A percentile compares a stretch with the other conserved stretches of the same genome.
These are phyloP conservation scores for Bubo bubo DNA, from an alignment of 2,113 vertebrate species.

Conservation along the genomic window DNA sequence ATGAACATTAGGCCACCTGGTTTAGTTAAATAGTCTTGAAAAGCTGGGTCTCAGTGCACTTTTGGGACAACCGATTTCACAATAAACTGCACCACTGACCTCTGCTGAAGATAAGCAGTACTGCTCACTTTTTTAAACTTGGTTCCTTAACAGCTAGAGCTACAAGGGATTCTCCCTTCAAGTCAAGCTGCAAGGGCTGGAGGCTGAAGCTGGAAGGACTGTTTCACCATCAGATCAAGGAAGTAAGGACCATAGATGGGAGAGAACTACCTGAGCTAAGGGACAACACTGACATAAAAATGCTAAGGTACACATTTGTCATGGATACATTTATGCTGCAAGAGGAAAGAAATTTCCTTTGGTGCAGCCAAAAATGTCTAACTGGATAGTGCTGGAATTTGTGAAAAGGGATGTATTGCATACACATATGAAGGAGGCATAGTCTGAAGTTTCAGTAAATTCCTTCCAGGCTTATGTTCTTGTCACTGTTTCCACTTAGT, in stretches of 20 bases:
- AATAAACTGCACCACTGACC: conserved; percentile 7
- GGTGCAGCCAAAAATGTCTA: background rate
- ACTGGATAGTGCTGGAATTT: background rate
- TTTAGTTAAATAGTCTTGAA: background rate
- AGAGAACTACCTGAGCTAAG: background rate
- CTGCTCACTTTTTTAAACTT: background rate
- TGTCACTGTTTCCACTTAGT: background rate
- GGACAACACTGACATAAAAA: background rate
- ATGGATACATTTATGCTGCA: background rate
- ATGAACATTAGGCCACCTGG: background rate
- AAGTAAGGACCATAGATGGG: background rate
- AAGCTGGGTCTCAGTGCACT: background rate
- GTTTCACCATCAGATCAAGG: background rate
- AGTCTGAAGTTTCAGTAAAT: background rate
- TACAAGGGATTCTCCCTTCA: background rate
- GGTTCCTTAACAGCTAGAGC: background rate
- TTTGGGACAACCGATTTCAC: background rate
- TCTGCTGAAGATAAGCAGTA: conserved; percentile 37
- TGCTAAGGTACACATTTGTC: background rate
- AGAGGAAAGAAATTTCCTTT: background rate
- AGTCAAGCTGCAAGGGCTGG: background rate
- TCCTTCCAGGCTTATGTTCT: background rate
- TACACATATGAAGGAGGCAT: fast-evolving
- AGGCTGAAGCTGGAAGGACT: background rate
- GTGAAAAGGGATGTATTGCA: background rate